Base-by-base conservation (phyloP, 2,113 vertebrate species). In the Upupa epops region DNA sequence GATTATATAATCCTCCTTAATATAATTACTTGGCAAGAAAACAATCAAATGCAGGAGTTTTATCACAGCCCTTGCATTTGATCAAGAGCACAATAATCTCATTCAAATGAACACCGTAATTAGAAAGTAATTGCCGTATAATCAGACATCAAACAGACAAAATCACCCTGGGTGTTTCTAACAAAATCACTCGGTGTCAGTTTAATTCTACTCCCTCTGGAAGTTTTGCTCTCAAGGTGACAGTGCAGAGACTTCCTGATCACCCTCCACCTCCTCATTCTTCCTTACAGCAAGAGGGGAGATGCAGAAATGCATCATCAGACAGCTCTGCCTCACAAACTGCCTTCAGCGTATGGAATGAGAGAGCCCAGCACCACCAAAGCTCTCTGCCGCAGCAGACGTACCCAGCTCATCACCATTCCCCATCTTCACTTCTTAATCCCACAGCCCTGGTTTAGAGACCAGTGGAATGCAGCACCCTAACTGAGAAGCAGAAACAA, bases 61-160 rank as follows among this genome's bases (percentile, higher is more conserved):
- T 89, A 94, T 85, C 84, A 89, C n/a, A 92, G 78, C 81, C 60
- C 63, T 93, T 26, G 2, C 59, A 92, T 58, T 92, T 80, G 86
- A 94, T 96, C 92, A 93, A 72, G 84, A 84, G 81, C 55, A 95
- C 83, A 89, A 90, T 86, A 78, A 93, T 81, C 73, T 86, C 78
- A 84, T 90, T 91, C 84, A 93, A 93, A 96, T 87, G 86, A 95
- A 93, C 74, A 70, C 68, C 34, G 19, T 68, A 92, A 94, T 80
- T 90, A 89, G 84, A 89, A 93, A 90, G 93, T 45, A 96, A 93
- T 72, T 80, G 71, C 81, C 82, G 46, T 76, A 17, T 89, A 93
- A 93, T 83, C 84, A 96, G 77, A 94, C 90, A 95, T 96, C 86
- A 96, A 95, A 95, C 63, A 94, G 86, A 55, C 49, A 90, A 88